Percentiles rank a stretch among this genome's conserved stretches.
These are phyloP conservation scores for Dasypogon diadema DNA, from an alignment of 2,888 invertebrate genomes.

Conservation along the genomic window DNA sequence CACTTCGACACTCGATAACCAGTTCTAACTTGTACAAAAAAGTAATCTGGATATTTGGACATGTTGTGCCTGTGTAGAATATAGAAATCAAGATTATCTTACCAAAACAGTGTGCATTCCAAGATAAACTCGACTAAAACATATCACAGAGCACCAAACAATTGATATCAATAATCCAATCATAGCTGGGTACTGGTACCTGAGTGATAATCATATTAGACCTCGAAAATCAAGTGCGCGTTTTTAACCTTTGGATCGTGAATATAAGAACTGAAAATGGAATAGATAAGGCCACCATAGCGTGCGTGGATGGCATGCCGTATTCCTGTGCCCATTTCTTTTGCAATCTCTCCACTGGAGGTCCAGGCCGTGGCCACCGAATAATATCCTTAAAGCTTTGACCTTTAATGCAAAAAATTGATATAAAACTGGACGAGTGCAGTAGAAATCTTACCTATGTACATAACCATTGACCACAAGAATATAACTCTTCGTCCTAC, in stretches of 20 bases:
- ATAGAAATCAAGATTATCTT: slow-evolving; percentile 69
- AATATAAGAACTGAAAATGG: slow-evolving; percentile 87
- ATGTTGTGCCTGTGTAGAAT: no score
- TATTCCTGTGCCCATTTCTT: slow-evolving; percentile 91
- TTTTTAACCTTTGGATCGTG: slow-evolving; percentile 73
- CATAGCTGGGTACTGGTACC: slow-evolving; percentile 79
- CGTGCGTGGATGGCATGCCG: slow-evolving; percentile 96
- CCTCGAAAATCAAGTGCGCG: background rate
- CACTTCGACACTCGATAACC: no score
- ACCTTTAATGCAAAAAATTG: slow-evolving; percentile 69
- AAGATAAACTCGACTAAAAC: slow-evolving; percentile 87
- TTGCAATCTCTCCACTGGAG: slow-evolving; percentile 86
- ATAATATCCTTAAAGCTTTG: slow-evolving; percentile 91
- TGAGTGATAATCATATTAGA: slow-evolving; percentile 55
- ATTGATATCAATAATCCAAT: slow-evolving; percentile 74
- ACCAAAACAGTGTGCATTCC: slow-evolving; percentile 95
- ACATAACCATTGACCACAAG: slow-evolving; percentile 87
- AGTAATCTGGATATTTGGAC: no score
- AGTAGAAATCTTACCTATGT: slow-evolving; percentile 78
- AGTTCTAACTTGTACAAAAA: no score
- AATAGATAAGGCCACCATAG: slow-evolving; percentile 89
- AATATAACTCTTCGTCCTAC: slow-evolving; percentile 85
- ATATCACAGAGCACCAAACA: slow-evolving; percentile 82
- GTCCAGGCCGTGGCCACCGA: slow-evolving; percentile 87
- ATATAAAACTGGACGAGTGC: no score